Conservation (phyloP, 2,113 vertebrate species). For the Sorex fumeus region DNA sequence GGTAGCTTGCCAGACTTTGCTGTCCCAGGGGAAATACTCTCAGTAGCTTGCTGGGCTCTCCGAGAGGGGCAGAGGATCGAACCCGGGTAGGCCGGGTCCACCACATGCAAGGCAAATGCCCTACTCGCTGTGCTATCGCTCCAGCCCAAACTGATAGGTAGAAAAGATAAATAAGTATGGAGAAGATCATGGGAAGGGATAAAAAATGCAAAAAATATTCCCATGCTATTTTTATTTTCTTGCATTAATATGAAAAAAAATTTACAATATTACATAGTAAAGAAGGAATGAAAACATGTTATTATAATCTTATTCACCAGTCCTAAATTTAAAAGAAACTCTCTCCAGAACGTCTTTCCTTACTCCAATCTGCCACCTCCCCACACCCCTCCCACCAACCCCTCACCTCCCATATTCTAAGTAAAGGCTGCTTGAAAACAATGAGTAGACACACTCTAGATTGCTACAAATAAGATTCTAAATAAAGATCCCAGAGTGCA, state of each 20-base stretch:
- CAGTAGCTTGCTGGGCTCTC: too few relatives aligned
- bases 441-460: neutral
- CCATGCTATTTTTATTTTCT: neutral
- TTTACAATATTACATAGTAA: neutral
- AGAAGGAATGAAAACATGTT: neutral
- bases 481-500: neutral
- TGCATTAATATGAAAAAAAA: neutral
- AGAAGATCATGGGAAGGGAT: neutral
- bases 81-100: too few relatives aligned
- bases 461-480: neutral
- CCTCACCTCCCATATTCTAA: neutral
- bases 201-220: neutral
- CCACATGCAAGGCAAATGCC: too few relatives aligned
- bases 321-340: neutral
- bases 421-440: neutral
- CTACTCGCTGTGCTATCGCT: too few relatives aligned
- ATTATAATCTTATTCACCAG: neutral
- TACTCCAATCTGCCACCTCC: neutral
- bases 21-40: too few relatives aligned
- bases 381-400: neutral
- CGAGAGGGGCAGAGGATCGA: too few relatives aligned
- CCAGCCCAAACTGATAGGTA: neutral
- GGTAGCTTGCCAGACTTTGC: too few relatives aligned
- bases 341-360: neutral
- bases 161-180: neutral